phyloP scores from a whole-genome alignment of 2,113 vertebrate species.

The Dermatemys mawii region DNA sequence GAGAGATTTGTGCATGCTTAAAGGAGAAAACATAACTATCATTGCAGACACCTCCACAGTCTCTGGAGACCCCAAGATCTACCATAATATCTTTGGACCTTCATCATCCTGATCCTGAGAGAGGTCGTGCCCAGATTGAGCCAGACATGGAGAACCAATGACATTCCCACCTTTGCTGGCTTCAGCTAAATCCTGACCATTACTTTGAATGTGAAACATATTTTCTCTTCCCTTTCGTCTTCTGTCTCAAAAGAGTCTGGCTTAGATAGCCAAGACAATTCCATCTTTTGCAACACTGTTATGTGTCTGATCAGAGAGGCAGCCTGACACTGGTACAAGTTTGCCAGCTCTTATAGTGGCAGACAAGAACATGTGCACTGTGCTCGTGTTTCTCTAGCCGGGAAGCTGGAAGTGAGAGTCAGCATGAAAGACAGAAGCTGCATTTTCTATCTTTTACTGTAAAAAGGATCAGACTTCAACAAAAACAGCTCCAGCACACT shows the following conservation, averaged over 20 bases:
- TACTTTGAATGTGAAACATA: not conserved
- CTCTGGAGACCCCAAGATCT: not conserved
- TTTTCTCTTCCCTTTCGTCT: not conserved
- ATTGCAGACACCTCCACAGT: not conserved
- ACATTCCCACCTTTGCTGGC: not conserved
- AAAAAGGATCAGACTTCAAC: not conserved
- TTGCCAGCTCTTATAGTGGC: not conserved
- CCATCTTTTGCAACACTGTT: not conserved
- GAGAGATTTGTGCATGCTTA: not conserved
- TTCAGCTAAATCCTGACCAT: not conserved
- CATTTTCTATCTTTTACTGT: not conserved
- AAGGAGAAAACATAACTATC: not conserved
- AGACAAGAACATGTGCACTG: not conserved
- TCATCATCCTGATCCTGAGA: not conserved
- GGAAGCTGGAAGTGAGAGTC: not conserved
- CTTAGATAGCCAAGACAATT: fast-evolving
- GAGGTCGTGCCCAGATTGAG: not conserved
- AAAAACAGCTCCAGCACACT: not conserved
- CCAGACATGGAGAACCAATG: not conserved
- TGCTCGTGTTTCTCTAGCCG: not conserved
- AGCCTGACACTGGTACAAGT: not conserved
- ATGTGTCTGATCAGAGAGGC: not conserved
- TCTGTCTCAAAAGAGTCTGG: not conserved
- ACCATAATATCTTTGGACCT: not conserved
- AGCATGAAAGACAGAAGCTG: not conserved